Percentiles rank a stretch among this genome's conserved stretches.
Conservation (phyloP, 2,797 vertebrate species). For the Tokudaia tokunoshimensis region DNA sequence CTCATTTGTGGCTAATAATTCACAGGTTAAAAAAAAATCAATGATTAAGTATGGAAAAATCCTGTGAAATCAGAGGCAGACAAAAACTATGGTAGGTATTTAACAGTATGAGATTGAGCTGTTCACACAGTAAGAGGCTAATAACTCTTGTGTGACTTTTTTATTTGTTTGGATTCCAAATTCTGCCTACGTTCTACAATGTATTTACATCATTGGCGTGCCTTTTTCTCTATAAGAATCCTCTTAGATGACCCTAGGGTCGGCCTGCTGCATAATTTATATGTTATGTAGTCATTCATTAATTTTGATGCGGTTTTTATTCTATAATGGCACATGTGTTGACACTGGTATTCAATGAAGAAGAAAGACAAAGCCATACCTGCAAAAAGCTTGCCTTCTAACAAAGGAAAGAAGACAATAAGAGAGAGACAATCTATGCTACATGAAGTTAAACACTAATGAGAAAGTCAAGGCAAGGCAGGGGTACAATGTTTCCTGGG, state of each 20-base stretch:
- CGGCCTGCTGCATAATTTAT: not conserved
- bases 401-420: not conserved
- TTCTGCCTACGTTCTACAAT: not conserved
- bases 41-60: not conserved
- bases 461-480: not conserved
- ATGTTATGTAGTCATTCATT: not conserved
- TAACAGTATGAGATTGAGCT: not conserved
- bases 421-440: not conserved
- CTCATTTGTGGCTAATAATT: not conserved
- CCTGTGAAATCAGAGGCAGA: not conserved
- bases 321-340: not conserved
- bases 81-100: not conserved
- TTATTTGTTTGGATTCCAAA: not conserved
- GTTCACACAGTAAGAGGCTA: not conserved
- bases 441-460: not conserved
- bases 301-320: not conserved
- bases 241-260: not conserved
- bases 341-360: not conserved
- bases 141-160: not conserved
- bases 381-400: not conserved
- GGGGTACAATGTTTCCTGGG: not conserved
- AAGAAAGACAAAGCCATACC: not conserved
- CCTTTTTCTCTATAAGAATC: not conserved
- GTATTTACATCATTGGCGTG: not conserved
- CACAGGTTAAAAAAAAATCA: not conserved